Evolutionary conservation across 2,888 invertebrate genomes (phyloP).

Genomic region (Drosophila subsilvestris): DNA sequence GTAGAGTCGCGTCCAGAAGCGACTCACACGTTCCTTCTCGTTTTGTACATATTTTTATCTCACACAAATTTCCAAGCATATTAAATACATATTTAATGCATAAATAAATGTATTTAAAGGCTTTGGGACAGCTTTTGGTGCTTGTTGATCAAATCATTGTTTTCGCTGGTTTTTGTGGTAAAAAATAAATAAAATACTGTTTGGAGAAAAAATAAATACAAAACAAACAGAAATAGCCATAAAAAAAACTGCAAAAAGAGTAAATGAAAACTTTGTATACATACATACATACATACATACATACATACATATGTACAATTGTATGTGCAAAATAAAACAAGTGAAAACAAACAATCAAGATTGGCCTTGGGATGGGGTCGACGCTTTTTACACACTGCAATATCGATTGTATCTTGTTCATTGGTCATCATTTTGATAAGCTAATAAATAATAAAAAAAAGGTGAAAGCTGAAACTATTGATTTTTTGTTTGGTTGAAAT

Average conservation of each 20-base stretch:
- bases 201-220: constrained; percentile 22
- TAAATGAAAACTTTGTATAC: neutral
- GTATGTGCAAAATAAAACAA: neutral
- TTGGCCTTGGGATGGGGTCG: neutral
- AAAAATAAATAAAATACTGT: constrained; percentile 2
- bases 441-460: too few relatives aligned
- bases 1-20: too few relatives aligned
- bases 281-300: too few relatives aligned
- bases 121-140: neutral
- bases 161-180: neutral
- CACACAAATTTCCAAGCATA: neutral
- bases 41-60: neutral
- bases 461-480: too few relatives aligned
- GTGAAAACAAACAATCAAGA: neutral
- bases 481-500: too few relatives aligned
- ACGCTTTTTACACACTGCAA: neutral
- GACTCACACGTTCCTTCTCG: too few relatives aligned
- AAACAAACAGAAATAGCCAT: neutral
- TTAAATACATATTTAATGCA: neutral
- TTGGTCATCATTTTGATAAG: too few relatives aligned
- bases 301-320: too few relatives aligned
- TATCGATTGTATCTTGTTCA: neutral
- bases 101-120: neutral
- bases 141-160: neutral
- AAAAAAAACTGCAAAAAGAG: neutral